Base-by-base conservation (phyloP, 2,888 invertebrate genomes). In the Perdita meconis region DNA sequence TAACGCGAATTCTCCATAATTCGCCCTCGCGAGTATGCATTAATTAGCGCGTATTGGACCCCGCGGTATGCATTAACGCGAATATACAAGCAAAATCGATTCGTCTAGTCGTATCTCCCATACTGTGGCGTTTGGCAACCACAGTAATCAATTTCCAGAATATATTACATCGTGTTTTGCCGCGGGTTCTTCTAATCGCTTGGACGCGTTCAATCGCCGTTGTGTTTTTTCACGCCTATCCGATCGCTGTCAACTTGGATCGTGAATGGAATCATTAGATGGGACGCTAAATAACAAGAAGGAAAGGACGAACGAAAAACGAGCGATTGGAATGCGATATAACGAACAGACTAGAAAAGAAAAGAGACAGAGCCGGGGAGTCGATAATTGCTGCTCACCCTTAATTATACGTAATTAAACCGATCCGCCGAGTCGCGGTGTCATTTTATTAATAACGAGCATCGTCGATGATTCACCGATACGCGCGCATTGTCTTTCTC, bases 341-440 rank as follows among this genome's bases (percentile, higher is more conserved):
- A 24, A 26, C 42, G 50, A 38, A 53, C 42, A 42, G 38, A 38
- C n/a, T 12, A 0, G 22, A 36, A 50, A 34, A 68, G 57, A 50
- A 53, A 68, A 55, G 64, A 68, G 44, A 4, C 74, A 68, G 24
- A 26, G 50, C 16, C 47, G 51, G 67, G 55, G 66, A 59, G 59
- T 63, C 78, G 74, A 78, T 80, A 78, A 80, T 70, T 66, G 64
- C 59, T 63, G 61, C 69, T 78, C 70, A 78, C 78, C 78, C 78
- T 80, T 84, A 84, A 84, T 84, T 84, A 84, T 82, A 84, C 78
- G 72, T 82, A 77, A 75, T 84, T 84, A 84, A 84, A 80, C 78
- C 76, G 77, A 78, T 56, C 72, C 80, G 77, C 44, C 77, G 79
- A 66, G 53, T 66, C 77, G 59, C 26, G 47, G 59, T 61, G 77